Base-by-base conservation (phyloP, 2,888 invertebrate genomes). In the Aphrophora alni region DNA sequence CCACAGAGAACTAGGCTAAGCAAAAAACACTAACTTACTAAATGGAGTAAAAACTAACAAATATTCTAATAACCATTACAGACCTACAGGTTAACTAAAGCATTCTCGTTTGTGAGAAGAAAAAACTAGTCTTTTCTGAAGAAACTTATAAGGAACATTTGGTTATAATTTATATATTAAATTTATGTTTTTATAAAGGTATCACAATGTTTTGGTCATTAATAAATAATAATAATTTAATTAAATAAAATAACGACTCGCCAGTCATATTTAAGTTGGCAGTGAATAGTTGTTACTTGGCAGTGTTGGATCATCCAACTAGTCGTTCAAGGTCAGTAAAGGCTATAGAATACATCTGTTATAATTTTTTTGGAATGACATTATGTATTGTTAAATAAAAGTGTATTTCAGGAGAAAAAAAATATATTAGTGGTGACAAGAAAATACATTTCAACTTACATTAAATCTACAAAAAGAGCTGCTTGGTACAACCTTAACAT, bases 381-480 rank as follows among this genome's bases (percentile, higher is more conserved):
- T 28, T 71, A 73, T 71, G 28, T 71, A 71, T 71, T 26, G 28
- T 26, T 71, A 28, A 71, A 71, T 71, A 26, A 71, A 71, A 71
- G 1, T 28, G 27, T 26, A 59, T 59, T 21, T 59, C 21, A 59
- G 59, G 14, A 21, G 59, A 33, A 26, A n/a, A 28, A 71, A 26
- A 28, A 17, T 26, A 71, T 26, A 71, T 14, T 21, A 26, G 17
- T 21, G 25, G 26, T 26, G 28, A 26, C n/a, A 71, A 71, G 26
- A 28, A 71, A 28, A 26, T 28, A 71, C 28, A 71, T 71, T 26
- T 71, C 17, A 71, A 38, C 28, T 26, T 71, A 28, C 27, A 73
- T 73, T 28, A 28, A 38, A 73, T 28, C 74, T 79, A 79, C 78
- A 79, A 68, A 51, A 33, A 79, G 73, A 79, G 74, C 78, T 72